Evolutionary conservation across 2,113 vertebrate genomes (phyloP).

Genomic region (Cyprinus carpio): DNA sequence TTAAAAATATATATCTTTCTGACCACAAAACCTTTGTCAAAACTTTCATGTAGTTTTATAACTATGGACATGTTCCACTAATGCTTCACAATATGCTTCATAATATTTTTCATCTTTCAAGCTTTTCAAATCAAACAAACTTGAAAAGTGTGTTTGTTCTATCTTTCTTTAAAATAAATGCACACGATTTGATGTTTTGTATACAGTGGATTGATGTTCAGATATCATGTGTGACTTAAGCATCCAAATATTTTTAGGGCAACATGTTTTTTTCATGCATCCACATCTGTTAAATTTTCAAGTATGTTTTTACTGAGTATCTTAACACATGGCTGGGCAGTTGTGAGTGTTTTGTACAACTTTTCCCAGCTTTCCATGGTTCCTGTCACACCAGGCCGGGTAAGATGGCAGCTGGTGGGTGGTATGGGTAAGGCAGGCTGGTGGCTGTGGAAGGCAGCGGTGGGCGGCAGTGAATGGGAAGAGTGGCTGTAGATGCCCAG

Average conservation of each 20-base stretch:
- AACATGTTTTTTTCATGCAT: not conserved
- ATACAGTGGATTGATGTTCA: not conserved
- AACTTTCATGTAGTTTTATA: no score
- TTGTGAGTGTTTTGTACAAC: not conserved
- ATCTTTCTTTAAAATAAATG: not conserved
- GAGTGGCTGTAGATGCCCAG: constrained; percentile 69
- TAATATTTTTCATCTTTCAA: no score
- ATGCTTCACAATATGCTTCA: no score
- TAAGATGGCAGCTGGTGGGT: constrained; percentile 68
- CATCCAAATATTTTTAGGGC: not conserved
- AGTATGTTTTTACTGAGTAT: not conserved
- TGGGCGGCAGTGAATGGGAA: constrained; percentile 64
- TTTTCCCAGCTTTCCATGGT: not conserved
- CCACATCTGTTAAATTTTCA: not conserved
- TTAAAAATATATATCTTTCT: no score
- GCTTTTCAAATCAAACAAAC: not conserved
- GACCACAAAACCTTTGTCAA: not conserved
- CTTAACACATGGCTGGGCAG: not conserved
- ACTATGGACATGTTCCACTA: no score
- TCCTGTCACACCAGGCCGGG: constrained; percentile 55
- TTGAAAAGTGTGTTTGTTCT: not conserved
- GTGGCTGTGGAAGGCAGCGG: constrained; percentile 58
- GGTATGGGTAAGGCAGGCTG: constrained; percentile 64
- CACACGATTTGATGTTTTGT: not conserved
- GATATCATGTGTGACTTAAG: not conserved